phyloP scores from a whole-genome alignment of 2,797 vertebrate species.

The Hydrocynus forskahlii region DNA sequence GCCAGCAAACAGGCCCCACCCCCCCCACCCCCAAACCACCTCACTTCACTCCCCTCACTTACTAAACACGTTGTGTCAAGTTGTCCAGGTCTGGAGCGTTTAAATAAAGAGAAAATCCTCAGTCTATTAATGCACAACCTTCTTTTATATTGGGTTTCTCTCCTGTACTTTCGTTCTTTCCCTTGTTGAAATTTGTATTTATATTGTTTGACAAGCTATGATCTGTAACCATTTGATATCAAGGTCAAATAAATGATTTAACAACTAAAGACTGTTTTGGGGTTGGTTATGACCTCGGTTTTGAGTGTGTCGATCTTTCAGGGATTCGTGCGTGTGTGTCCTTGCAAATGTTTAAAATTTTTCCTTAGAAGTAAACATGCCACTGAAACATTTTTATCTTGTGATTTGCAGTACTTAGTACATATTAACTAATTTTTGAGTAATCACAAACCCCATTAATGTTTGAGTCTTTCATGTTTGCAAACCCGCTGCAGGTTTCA shows the following conservation, averaged over 20 bases:
- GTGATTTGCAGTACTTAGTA: no score
- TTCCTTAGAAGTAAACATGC: no score
- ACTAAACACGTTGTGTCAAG: neutral
- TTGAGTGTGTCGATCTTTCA: neutral
- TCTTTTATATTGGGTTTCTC: slow-evolving; percentile 58
- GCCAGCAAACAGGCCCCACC: neutral
- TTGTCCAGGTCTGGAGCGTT: neutral
- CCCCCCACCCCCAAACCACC: neutral
- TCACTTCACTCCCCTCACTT: no score
- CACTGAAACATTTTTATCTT: no score
- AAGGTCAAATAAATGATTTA: slow-evolving; percentile 45
- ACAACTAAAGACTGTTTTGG: slow-evolving; percentile 4
- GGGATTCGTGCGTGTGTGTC: neutral
- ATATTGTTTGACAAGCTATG: slow-evolving; percentile 70
- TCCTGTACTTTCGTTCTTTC: slow-evolving; percentile 61
- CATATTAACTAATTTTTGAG: no score
- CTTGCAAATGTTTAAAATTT: no score
- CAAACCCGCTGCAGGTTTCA: no score
- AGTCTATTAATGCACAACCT: slow-evolving; percentile 34
- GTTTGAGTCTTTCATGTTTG: no score
- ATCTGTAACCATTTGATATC: slow-evolving; percentile 57
- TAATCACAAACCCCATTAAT: no score
- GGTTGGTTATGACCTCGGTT: neutral
- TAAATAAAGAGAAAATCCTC: neutral
- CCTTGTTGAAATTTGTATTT: slow-evolving; percentile 74